phyloP scores from a whole-genome alignment of 30 jellyfish, hydroid and myxozoan genomes.

The Hydra vulgaris region DNA sequence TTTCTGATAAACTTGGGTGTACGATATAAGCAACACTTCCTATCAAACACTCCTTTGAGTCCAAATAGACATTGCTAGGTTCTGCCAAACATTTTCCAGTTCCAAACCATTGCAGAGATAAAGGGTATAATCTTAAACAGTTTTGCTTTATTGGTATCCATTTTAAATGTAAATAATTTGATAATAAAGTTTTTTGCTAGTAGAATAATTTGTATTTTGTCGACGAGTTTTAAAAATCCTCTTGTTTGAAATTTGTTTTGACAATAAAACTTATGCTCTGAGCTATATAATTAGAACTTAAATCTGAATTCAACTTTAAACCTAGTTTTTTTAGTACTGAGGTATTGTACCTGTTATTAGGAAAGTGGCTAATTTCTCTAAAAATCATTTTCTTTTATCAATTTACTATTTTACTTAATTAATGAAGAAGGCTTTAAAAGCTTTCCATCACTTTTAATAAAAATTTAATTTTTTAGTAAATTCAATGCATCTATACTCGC shows the following conservation, averaged over 20 bases:
- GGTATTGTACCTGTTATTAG: constrained; percentile 16
- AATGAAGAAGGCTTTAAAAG: constrained; percentile 13
- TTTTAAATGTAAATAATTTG: no score
- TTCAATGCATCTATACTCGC: not conserved
- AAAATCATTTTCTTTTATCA: constrained; percentile 11
- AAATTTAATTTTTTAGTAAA: not conserved
- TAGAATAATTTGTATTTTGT: no score
- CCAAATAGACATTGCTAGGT: not conserved
- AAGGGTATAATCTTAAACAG: not conserved
- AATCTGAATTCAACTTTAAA: not conserved
- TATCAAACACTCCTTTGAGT: not conserved
- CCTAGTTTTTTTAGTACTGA: constrained; percentile 25
- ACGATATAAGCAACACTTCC: not conserved
- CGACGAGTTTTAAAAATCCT: not conserved
- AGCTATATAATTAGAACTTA: not conserved
- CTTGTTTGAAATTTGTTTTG: not conserved
- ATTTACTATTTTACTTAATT: constrained; percentile 11
- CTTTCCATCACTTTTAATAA: constrained; percentile 19
- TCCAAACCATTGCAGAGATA: not conserved
- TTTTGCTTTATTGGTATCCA: not conserved
- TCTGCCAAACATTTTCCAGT: not conserved
- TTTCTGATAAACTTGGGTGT: not conserved
- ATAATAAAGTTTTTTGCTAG: not conserved
- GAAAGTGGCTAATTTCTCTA: constrained; percentile 34
- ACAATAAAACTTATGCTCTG: not conserved